Base-by-base conservation (phyloP, 1,140 invertebrate species). In the Pseudomyrmex pallidus region DNA sequence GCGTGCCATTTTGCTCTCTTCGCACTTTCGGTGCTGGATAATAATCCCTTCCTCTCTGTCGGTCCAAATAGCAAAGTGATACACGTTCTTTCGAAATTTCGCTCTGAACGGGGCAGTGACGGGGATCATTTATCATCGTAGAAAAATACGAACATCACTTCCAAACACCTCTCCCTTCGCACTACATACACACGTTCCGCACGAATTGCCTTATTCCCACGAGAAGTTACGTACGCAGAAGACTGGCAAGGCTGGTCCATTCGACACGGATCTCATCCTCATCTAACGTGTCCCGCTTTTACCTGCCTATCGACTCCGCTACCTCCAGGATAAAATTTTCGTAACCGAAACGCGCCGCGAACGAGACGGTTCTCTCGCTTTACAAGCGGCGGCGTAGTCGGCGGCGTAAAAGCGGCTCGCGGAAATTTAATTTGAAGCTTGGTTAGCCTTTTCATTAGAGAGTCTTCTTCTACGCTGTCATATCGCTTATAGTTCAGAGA, bases 51-150 rank as follows among this genome's bases (percentile, higher is more conserved):
- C 50, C n/a, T 5, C 13, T 10, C 54, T 20, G 9, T 17, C 52
- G 12, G 13, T 74, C 17, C 50, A 59, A 62, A 74, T 50, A 25
- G 17, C 52, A 17, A 25, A 54, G 46, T 35, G 54, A 77, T 78
- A 52, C 10, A 64, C 15, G 74, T 52, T 15, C 54, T 46, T 44
- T 25, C 70, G 67, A 89, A 77, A 72, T 67, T 89, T 89, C 54
- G 54, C 20, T 35, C 59, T 78, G 82, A 86, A 86, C 74, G 62
- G 63, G 62, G 67, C 56, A 22, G 35, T 78, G 80, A 85, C 73
- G 83, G 54, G 54, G 85, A 86, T 90, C 89, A 90, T 90, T 89
- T 86, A 90, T 90, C 87, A 90, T 90, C 73, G 56, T 85, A 82
- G 72, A 85, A 88, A 88, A 87, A 87, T 66, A 62, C 62, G 50